These are phyloP conservation scores for Hormiphora californensis DNA, from an alignment of 37 sponge, comb jelly and placozoan species.

Conservation along the genomic window DNA sequence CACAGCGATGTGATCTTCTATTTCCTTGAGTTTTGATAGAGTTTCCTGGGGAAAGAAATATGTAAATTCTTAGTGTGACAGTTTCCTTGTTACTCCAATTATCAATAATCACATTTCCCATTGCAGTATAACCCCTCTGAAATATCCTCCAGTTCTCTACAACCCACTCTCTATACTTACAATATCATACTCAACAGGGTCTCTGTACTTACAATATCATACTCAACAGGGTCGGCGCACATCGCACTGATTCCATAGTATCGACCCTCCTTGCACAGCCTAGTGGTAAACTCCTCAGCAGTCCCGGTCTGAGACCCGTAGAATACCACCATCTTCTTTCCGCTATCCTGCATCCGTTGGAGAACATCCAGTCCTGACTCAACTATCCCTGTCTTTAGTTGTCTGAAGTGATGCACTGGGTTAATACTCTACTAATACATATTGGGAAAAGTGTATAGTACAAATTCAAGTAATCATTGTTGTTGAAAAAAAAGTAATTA, in stretches of 20 bases:
- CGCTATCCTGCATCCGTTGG: neutral
- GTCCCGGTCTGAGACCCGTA: conserved; percentile 99
- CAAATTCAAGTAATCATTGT: too few relatives aligned
- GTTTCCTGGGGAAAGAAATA: conserved; percentile 65
- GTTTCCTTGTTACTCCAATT: neutral
- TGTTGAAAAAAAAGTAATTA: too few relatives aligned
- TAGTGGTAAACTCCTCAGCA: conserved; percentile 87
- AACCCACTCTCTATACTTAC: neutral
- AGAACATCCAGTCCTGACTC: neutral
- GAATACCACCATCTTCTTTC: conserved; percentile 77
- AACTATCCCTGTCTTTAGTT: neutral
- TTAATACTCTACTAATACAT: neutral
- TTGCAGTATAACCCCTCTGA: neutral
- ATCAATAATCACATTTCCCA: neutral
- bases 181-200: conserved; percentile 78
- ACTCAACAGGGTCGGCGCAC: conserved; percentile 89
- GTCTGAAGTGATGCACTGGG: neutral
- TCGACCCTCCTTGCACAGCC: conserved; percentile 81
- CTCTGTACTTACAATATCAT: conserved; percentile 53
- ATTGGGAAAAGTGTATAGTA: too few relatives aligned
- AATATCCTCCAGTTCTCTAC: neutral
- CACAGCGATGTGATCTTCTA: conserved; percentile 70
- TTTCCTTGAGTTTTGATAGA: conserved; percentile 62
- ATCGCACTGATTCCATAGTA: conserved; percentile 75
- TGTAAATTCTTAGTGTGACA: neutral